Evolutionary conservation across 2,113 vertebrate species (phyloP), one percentile per base, ranked within the genome.

Genomic region (Glaucomys volans): DNA sequence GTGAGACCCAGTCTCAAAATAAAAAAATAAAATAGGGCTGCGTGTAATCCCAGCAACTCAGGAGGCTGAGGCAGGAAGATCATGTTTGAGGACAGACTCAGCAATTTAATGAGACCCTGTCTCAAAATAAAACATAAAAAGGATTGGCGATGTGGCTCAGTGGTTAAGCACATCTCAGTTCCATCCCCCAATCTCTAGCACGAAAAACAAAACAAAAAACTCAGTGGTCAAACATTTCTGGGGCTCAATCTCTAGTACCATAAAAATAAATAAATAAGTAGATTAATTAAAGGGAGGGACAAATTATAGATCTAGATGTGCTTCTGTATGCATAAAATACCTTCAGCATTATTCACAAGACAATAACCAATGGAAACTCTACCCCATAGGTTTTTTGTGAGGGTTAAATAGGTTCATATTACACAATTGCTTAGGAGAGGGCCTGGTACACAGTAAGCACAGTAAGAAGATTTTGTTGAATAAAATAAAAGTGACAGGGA

Each of bases 361-460:
- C 72, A 81, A 93, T 30, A 47, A 42, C 28, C 28, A 30, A 20
- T 91, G 84, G 84, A 92, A 87, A 87, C 35, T 26, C 66, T 82
- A 30, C 59, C 74, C 92, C 66, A 10, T 28, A 42, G 26, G 47
- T 59, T 52, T 96, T 92, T 67, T 82, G 40, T 50, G 59, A 77
- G 62, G 67, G 50, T 89, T 50, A 92, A 52, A 42, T 20, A 26
- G 87, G 40, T 75, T 79, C 42, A 90, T 83, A 77, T 42, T 35
- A 80, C 72, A 72, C 62, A 74, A 94, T 67, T 92, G 75, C 69
- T 82, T 42, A 62, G n/a, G 54, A 69, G 77, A 96, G n/a, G 71
- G 30, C 44, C 62, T 32, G 42, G 50, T 17, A 18, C 44, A 17
- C 12, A 62, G n/a, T 18, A 64, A 52, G 13, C 47, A 62, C 59